Percentiles rank a stretch among this genome's conserved stretches.
Conservation (phyloP, 2,113 vertebrate genomes). For the Gambusia affinis region DNA sequence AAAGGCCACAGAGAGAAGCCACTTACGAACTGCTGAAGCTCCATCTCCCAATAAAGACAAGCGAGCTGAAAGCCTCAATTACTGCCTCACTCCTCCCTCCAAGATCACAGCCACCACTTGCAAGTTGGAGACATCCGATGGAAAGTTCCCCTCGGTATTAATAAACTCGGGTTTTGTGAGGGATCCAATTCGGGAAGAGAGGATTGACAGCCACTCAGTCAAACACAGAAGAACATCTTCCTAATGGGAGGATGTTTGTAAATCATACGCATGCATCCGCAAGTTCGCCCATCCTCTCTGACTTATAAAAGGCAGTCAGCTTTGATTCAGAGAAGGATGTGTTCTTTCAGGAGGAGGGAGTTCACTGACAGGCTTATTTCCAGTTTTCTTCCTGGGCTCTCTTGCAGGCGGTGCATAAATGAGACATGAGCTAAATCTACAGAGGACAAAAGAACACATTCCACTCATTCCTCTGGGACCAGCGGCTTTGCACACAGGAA, state of each 20-base stretch:
- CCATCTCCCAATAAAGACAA: slow-evolving; percentile 40
- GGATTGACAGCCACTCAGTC: slow-evolving; percentile 54
- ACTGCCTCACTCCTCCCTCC: slow-evolving; percentile 46
- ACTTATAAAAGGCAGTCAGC: slow-evolving; percentile 22
- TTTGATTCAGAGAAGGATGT: slow-evolving; percentile 26
- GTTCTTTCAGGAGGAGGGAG: slow-evolving; percentile 10
- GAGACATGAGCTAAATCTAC: slow-evolving; percentile 63
- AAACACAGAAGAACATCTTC: slow-evolving; percentile 51
- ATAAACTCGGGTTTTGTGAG: slow-evolving; percentile 30
- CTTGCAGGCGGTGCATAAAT: slow-evolving; percentile 42
- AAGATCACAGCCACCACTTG: slow-evolving; percentile 48
- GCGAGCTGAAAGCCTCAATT: slow-evolving; percentile 53
- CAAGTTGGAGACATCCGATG: slow-evolving; percentile 47
- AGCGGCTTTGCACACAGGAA: slow-evolving; percentile 75
- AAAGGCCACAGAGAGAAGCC: slow-evolving; percentile 30
- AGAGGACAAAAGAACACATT: slow-evolving; percentile 75
- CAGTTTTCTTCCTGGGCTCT: slow-evolving; percentile 39
- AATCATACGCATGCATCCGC: slow-evolving; percentile 12
- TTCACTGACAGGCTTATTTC: slow-evolving; percentile 32
- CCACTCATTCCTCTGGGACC: slow-evolving; percentile 76
- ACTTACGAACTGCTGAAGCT: slow-evolving; percentile 38
- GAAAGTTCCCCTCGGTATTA: slow-evolving; percentile 54
- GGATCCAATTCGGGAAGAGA: slow-evolving; percentile 11
- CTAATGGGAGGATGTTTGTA: slow-evolving; percentile 53
- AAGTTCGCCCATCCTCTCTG: slow-evolving; percentile 13